Conservation (phyloP, 2,113 vertebrate genomes). For the Hyaena hyaena region DNA sequence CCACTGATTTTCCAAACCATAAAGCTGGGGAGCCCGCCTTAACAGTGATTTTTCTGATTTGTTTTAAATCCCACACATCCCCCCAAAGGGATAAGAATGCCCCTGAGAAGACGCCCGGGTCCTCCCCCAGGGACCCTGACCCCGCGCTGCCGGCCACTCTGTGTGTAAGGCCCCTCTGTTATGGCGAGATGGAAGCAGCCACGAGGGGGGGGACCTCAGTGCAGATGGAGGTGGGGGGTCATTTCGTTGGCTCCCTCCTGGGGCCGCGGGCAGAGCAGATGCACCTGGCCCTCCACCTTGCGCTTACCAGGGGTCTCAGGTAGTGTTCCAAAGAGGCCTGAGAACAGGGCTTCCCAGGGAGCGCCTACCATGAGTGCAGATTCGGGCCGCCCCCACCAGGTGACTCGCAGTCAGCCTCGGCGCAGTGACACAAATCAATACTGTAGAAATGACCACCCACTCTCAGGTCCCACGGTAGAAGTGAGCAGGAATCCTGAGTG, state of each 20-base stretch:
- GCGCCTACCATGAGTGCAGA: not conserved
- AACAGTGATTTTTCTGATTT: not conserved
- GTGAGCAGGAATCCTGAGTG: not conserved
- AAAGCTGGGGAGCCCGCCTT: not conserved
- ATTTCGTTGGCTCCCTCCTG: not conserved
- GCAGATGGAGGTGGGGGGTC: not conserved
- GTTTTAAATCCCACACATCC: not conserved
- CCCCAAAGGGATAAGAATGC: not conserved
- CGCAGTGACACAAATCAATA: too few relatives aligned
- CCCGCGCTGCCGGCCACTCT: not conserved
- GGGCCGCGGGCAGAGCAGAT: not conserved
- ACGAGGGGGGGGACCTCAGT: too few relatives aligned
- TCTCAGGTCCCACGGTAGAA: too few relatives aligned
- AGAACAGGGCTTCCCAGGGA: too few relatives aligned
- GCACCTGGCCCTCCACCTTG: not conserved
- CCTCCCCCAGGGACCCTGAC: accelerated
- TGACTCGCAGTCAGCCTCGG: not conserved
- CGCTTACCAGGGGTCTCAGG: not conserved
- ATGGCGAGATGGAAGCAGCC: not conserved
- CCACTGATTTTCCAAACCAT: not conserved
- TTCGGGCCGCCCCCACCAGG: not conserved
- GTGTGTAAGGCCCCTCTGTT: not conserved
- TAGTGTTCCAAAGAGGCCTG: not conserved
- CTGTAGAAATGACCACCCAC: not conserved
- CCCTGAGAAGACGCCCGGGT: not conserved